Conservation (phyloP, 2,888 invertebrate species). For the Blera fallax region DNA sequence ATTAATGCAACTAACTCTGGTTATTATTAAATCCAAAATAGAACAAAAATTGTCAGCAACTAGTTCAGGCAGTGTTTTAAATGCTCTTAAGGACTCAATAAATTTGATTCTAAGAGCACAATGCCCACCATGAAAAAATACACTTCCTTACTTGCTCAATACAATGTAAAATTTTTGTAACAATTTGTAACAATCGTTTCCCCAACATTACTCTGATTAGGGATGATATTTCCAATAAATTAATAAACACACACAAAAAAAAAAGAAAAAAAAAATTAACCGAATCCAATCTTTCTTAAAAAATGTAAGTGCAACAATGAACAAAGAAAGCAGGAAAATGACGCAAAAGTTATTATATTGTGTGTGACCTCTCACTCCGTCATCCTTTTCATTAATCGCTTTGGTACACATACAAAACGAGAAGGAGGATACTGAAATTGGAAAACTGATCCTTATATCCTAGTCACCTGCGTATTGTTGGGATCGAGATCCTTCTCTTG, state of each 20-base stretch:
- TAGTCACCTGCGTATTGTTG: constrained; percentile 71
- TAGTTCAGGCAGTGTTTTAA: too few species aligned
- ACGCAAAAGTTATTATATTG: constrained; percentile 69
- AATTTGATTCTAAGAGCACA: background rate
- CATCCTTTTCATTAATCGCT: constrained; percentile 60
- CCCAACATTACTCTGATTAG: constrained; percentile 50
- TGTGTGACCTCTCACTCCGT: constrained; percentile 59
- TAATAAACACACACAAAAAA: constrained; percentile 21
- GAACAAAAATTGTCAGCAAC: too few species aligned
- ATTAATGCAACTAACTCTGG: too few species aligned
- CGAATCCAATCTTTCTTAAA: constrained; percentile 45
- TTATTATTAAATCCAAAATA: too few species aligned
- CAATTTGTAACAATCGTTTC: constrained; percentile 28
- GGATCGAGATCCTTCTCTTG: constrained; percentile 44
- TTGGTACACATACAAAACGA: constrained; percentile 22
- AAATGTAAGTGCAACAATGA: constrained; percentile 48
- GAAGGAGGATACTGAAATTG: constrained; percentile 55
- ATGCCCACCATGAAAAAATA: background rate
- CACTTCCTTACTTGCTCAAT: background rate
- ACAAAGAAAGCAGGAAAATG: constrained; percentile 63
- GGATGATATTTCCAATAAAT: constrained; percentile 65
- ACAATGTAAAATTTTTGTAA: background rate
- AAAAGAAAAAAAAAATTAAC: constrained; percentile 20
- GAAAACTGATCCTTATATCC: constrained; percentile 70
- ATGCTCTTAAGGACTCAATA: too few species aligned